Conservation (phyloP, 2,888 invertebrate genomes). For the Piscicola geometra region DNA sequence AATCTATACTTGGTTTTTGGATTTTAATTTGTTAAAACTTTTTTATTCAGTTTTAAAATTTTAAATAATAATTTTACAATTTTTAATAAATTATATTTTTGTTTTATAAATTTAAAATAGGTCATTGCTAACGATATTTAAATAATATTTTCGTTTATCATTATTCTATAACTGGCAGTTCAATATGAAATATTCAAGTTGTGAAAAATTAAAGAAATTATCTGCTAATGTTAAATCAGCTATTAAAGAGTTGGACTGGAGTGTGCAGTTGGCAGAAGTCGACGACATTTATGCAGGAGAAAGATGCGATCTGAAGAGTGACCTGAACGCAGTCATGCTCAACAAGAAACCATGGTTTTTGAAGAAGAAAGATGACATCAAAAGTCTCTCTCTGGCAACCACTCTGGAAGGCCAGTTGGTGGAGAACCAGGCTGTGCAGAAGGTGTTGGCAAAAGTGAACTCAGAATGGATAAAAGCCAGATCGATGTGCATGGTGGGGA, state of each 20-base stretch:
- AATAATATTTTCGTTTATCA: no score
- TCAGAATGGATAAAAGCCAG: conserved; percentile 30
- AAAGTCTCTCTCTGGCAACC: conserved; percentile 31
- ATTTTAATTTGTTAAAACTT: no score
- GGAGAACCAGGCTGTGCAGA: conserved; percentile 10
- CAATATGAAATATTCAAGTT: not conserved
- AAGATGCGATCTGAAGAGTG: conserved; percentile 32
- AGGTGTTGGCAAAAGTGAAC: conserved; percentile 27
- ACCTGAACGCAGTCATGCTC: conserved; percentile 31
- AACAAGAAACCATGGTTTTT: conserved; percentile 31
- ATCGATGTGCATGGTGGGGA: conserved; percentile 26
- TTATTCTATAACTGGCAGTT: no score
- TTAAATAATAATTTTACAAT: no score
- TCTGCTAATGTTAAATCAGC: not conserved
- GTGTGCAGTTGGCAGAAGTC: conserved; percentile 6
- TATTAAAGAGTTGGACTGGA: conserved; percentile 11
- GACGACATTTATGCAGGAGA: conserved; percentile 30
- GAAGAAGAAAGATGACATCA: conserved; percentile 10
- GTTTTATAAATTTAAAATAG: no score
- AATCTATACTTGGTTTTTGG: no score
- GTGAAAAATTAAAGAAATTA: not conserved
- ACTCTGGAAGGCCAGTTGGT: conserved; percentile 32
- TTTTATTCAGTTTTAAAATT: no score
- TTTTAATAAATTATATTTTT: no score
- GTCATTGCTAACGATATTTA: no score